Percentiles rank a stretch among this genome's conserved stretches.
These are phyloP conservation scores for Zhuqinia jingwanae DNA, from an alignment of 2,888 invertebrate species.

Conservation along the genomic window DNA sequence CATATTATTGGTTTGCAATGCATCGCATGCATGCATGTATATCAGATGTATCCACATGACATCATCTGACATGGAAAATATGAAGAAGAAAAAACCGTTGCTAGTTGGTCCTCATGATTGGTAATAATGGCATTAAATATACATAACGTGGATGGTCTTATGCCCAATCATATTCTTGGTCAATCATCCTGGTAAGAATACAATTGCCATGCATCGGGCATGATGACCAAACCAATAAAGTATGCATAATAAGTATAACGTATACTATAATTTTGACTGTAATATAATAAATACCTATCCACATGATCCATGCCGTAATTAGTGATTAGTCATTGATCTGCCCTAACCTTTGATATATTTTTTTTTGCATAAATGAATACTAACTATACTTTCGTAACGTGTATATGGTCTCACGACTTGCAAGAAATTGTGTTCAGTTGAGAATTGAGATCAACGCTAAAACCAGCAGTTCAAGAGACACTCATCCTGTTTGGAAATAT, in stretches of 20 bases:
- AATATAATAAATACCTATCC: too few species aligned
- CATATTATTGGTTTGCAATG: too few species aligned
- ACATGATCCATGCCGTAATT: neutral
- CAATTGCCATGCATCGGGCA: too few species aligned
- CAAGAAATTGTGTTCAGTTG: conserved; percentile 14
- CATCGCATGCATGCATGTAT: neutral
- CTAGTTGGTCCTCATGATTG: neutral
- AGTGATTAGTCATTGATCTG: conserved; percentile 34
- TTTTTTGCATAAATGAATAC: conserved; percentile 16
- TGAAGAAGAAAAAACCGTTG: neutral
- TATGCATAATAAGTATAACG: too few species aligned
- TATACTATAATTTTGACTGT: too few species aligned
- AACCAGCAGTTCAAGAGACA: neutral
- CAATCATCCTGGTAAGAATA: too few species aligned
- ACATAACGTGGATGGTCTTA: neutral
- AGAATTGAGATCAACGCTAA: neutral
- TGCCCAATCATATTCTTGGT: neutral
- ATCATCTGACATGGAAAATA: neutral
- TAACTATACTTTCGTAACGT: neutral
- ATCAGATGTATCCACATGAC: neutral
- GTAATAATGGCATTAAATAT: too few species aligned
- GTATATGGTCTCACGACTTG: neutral
- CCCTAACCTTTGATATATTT: conserved; percentile 16
- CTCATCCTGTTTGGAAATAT: neutral
- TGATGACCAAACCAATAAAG: too few species aligned